Base-by-base conservation (phyloP, 2,113 vertebrate genomes). In the Carassius auratus region DNA sequence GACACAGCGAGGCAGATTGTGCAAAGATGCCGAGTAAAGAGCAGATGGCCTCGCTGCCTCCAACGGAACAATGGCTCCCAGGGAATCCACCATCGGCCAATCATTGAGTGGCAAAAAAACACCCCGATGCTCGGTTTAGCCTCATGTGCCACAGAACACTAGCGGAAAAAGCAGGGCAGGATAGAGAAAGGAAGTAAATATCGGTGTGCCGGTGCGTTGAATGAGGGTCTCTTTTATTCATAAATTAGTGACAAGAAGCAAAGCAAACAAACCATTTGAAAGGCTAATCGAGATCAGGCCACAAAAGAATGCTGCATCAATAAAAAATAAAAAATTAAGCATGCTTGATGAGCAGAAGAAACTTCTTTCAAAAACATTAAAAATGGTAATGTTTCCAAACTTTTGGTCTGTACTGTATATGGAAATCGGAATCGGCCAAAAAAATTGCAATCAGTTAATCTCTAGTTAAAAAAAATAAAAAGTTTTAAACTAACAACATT, bases 11-110 rank as follows among this genome's bases (percentile, higher is more conserved):
- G 33, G 21, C 74, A 85, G 81, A 38, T 73, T 83, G 81, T 57
- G 66, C 21, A 81, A 68, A 73, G 81, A 73, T 33, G 52, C 62
- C 10, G 69, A 76, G 76, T n/a, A n/a, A 59, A 55, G 81, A 89
- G 76, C 88, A 84, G 88, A 89, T 89, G 88, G 88, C 76, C 71
- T 33, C 30, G 26, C 76, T 81, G 75, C 57, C 86, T 87, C 83
- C 9, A 62, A 82, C 84, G 77, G 79, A 84, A 86, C 76, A 80
- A 81, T 66, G 80, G 74, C 84, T 87, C 76, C 80, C 52, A 81
- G 86, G 84, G 74, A 76, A 80, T 85, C 84, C 76, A 79, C 36
- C 0, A 45, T 62, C 66, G 8, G 79, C 87, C 84, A 80, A 87
- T 64, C 61, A 6, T 50, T 33, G 84, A 84, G 50, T 0, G 19